phyloP scores from a whole-genome alignment of 2,888 invertebrate genomes.

The Cataglyphis rosenhaueri region DNA sequence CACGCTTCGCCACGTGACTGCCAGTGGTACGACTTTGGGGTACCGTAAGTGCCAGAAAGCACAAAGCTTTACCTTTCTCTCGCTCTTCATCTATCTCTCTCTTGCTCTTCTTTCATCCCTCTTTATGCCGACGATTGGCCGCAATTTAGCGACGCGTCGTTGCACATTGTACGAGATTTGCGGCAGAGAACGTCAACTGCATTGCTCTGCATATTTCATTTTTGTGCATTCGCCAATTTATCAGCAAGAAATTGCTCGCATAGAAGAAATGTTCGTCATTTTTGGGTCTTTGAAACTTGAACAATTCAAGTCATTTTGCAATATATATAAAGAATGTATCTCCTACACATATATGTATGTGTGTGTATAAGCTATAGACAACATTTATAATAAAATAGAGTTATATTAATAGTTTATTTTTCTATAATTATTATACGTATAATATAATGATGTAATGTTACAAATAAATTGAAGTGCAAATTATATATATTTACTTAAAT shows the following conservation, averaged over 20 bases:
- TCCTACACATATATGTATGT: neutral
- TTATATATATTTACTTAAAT: neutral
- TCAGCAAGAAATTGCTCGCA: slow-evolving; percentile 41
- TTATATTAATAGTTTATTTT: neutral
- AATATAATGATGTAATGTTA: neutral
- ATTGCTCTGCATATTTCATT: slow-evolving; percentile 79
- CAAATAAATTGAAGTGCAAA: neutral
- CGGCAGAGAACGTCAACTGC: slow-evolving; percentile 79
- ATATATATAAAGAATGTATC: neutral
- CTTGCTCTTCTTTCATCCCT: slow-evolving; percentile 59
- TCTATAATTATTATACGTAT: neutral
- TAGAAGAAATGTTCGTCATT: slow-evolving; percentile 6
- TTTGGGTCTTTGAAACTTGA: neutral
- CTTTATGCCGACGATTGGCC: slow-evolving; percentile 78
- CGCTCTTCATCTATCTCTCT: neutral
- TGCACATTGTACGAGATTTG: slow-evolving; percentile 77
- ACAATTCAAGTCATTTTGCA: neutral
- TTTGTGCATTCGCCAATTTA: slow-evolving; percentile 35
- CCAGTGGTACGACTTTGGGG: slow-evolving; percentile 68
- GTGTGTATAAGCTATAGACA: neutral
- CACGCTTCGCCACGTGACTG: slow-evolving; percentile 79
- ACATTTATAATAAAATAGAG: neutral
- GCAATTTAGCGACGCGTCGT: slow-evolving; percentile 82
- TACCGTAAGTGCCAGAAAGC: slow-evolving; percentile 76
- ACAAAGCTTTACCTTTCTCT: slow-evolving; percentile 35